phyloP scores from a whole-genome alignment of 2,113 vertebrate genomes.

The Halichoeres trimaculatus region DNA sequence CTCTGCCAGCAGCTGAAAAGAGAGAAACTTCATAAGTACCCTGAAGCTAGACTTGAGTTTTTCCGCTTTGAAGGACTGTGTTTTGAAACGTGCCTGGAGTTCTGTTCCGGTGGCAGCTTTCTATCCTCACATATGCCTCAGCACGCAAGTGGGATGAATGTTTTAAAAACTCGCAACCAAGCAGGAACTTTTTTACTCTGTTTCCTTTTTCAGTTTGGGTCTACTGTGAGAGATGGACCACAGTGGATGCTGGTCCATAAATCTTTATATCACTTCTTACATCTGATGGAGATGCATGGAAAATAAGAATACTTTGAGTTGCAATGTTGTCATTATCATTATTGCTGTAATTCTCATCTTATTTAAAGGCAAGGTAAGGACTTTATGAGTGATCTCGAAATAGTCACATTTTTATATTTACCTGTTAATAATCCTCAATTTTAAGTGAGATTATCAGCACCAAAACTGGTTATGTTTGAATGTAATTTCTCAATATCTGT shows the following conservation, averaged over 20 bases:
- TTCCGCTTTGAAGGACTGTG: conserved; percentile 41
- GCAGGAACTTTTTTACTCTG: conserved; percentile 2
- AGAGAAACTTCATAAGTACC: conserved; percentile 28
- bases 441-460: too few species aligned
- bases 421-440: too few species aligned
- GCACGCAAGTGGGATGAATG: conserved; percentile 1
- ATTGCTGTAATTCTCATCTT: too few species aligned
- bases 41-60: conserved; percentile 38
- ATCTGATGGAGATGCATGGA: neutral
- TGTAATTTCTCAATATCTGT: too few species aligned
- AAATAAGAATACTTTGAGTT: too few species aligned
- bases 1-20: conserved; percentile 16
- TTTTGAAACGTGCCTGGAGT: conserved; percentile 39
- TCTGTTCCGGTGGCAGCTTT: conserved; percentile 14
- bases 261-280: neutral
- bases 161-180: conserved; percentile 20
- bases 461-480: too few species aligned
- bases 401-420: too few species aligned
- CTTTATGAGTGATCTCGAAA: too few species aligned
- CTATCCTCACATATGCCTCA: conserved; percentile 11
- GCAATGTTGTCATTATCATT: too few species aligned
- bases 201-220: conserved; percentile 20
- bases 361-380: too few species aligned
- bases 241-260: neutral
- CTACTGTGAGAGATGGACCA: too few species aligned